Evolutionary conservation across 2,888 invertebrate species (phyloP).

Genomic region (Drosophila formosana): DNA sequence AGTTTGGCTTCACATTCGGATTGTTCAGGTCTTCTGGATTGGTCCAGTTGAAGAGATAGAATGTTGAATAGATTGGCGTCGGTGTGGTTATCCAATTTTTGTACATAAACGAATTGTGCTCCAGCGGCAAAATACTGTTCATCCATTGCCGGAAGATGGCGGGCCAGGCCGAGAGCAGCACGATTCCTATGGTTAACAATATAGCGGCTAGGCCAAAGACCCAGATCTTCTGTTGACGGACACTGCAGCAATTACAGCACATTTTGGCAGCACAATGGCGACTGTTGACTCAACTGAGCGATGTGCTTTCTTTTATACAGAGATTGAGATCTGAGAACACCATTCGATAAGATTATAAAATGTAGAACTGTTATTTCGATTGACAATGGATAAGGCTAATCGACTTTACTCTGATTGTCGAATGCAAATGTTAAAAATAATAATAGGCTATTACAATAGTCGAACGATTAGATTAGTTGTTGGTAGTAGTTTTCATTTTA

Average conservation of each 20-base stretch:
- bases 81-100: conserved; percentile 92
- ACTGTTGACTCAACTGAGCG: conserved; percentile 30
- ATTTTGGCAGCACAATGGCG: conserved; percentile 47
- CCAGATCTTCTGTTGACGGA: conserved; percentile 79
- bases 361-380: neutral
- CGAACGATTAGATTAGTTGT: conserved; percentile 40
- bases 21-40: conserved; percentile 88
- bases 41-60: conserved; percentile 92
- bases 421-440: conserved; percentile 11
- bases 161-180: conserved; percentile 79
- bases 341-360: conserved; percentile 48
- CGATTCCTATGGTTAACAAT: conserved; percentile 65
- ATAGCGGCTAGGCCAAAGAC: conserved; percentile 71
- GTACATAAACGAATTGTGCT: conserved; percentile 88
- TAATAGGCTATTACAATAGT: neutral
- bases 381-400: conserved; percentile 13
- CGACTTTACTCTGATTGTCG: neutral
- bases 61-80: conserved; percentile 90
- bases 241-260: conserved; percentile 82
- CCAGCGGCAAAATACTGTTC: conserved; percentile 85
- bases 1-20: conserved; percentile 86
- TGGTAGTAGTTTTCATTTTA: neutral
- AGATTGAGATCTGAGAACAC: neutral
- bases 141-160: conserved; percentile 59
- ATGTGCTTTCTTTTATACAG: conserved; percentile 12